A percentile compares a stretch with the other conserved stretches of the same genome.
phyloP scores from a whole-genome alignment of 1,140 invertebrate genomes.

The Subanguina moxae region DNA sequence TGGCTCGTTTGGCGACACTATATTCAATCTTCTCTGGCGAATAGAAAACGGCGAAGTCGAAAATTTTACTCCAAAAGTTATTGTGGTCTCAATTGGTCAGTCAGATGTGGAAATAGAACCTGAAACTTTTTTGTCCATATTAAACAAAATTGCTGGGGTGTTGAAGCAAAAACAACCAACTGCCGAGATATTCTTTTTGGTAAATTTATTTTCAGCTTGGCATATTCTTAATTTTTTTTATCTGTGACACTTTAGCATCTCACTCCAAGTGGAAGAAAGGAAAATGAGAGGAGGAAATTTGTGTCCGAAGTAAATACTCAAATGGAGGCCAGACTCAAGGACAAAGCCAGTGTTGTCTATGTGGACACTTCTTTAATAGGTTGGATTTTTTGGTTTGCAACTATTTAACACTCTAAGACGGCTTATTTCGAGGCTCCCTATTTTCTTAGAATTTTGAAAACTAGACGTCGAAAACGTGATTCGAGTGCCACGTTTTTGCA shows the following conservation, averaged over 20 bases:
- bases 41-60: slow-evolving; percentile 61
- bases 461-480: too few relatives aligned
- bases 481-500: too few relatives aligned
- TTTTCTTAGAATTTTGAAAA: too few relatives aligned
- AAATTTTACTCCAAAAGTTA: slow-evolving; percentile 60
- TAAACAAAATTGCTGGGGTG: slow-evolving; percentile 5
- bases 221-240: background rate
- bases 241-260: slow-evolving; percentile 27
- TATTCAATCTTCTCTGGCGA: slow-evolving; percentile 61
- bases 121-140: slow-evolving; percentile 11
- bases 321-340: slow-evolving; percentile 16
- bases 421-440: too few relatives aligned
- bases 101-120: slow-evolving; percentile 13
- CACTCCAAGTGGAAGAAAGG: slow-evolving; percentile 17
- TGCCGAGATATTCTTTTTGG: slow-evolving; percentile 26
- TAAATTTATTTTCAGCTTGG: too few relatives aligned
- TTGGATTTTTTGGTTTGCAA: too few relatives aligned
- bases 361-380: slow-evolving; percentile 12
- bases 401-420: slow-evolving; percentile 15
- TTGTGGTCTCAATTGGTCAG: slow-evolving; percentile 27
- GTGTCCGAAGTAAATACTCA: slow-evolving; percentile 18
- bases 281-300: slow-evolving; percentile 15
- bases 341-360: slow-evolving; percentile 12
- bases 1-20: slow-evolving; percentile 61
- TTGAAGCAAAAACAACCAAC: slow-evolving; percentile 13